Evolutionary conservation across 2,888 invertebrate species (phyloP), one percentile per base, ranked within the genome.

Genomic region (Microdon myrmicae): DNA sequence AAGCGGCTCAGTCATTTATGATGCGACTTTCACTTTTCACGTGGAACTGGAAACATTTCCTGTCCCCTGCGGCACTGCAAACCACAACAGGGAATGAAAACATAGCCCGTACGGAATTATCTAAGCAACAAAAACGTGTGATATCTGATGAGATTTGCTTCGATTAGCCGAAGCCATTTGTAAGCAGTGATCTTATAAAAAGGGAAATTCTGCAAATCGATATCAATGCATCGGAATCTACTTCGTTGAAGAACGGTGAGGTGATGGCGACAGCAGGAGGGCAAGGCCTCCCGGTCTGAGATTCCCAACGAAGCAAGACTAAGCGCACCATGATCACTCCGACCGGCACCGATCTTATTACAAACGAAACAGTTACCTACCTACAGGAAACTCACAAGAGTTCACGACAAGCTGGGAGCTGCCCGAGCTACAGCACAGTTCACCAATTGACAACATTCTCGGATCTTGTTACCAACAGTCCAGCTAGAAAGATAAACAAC

Each of bases 321-420:
- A n/a, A 28, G 12, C n/a, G 12, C 9, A 28, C 28, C 12, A 31
- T 29, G 22, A 43, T 43, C 51, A 59, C 49, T 32, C 51, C 25
- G 35, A 28, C 25, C 22, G 23, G 19, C 32, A 39, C 32, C 58
- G 44, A 53, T 53, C 53, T 59, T 51, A 29, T 53, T 59, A 59
- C 59, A 59, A 59, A 59, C 39, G 53, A 59, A 53, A 59, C 59
- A 59, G 59, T 59, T 59, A 59, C n/a, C n/a, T n/a, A n/a, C n/a
- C n/a, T 39, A 59, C 58, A 38, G 44, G 51, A 51, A 51, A 51
- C 58, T 39, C n/a, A 59, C 45, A 29, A 45, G 53, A 59, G 53
- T 59, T 59, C 59, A 59, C 45, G 39, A 53, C 35, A 23, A 9
- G 16, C 14, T 14, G 28, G 7, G 35, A 49, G 25, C 28, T 20